These are phyloP conservation scores for Bungarus multicinctus DNA, from an alignment of 2,113 vertebrate genomes.

Conservation along the genomic window DNA sequence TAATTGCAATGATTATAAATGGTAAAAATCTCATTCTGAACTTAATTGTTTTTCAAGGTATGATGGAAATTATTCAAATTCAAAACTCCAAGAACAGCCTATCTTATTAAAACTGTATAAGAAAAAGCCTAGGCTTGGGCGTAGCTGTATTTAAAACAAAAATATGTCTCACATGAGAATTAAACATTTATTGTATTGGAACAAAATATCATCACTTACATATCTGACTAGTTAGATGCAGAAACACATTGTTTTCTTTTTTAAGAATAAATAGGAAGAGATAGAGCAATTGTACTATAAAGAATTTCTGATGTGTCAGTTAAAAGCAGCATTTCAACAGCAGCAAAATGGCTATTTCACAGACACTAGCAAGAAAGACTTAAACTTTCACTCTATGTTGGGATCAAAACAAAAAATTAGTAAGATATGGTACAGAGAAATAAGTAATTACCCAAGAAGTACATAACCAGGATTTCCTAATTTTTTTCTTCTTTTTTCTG, in stretches of 20 bases:
- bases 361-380: not conserved
- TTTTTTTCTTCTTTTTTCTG: not conserved
- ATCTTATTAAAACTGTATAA: not conserved
- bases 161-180: not conserved
- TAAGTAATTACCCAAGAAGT: not conserved
- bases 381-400: not conserved
- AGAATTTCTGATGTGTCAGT: not conserved
- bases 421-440: not conserved
- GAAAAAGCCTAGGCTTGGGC: not conserved
- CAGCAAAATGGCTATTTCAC: not conserved
- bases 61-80: not conserved
- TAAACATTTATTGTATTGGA: not conserved
- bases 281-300: not conserved
- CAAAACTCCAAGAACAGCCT: not conserved
- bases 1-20: slow-evolving; percentile 1
- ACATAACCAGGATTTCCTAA: not conserved
- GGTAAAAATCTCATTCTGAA: not conserved
- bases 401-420: not conserved
- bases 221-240: not conserved
- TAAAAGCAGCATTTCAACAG: not conserved
- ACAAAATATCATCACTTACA: not conserved
- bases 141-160: not conserved
- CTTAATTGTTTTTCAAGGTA: slow-evolving; percentile 5
- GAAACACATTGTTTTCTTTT: not conserved
- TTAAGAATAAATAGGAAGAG: not conserved